Conservation (phyloP, 2,888 invertebrate genomes). For the Polyommatus icarus region DNA sequence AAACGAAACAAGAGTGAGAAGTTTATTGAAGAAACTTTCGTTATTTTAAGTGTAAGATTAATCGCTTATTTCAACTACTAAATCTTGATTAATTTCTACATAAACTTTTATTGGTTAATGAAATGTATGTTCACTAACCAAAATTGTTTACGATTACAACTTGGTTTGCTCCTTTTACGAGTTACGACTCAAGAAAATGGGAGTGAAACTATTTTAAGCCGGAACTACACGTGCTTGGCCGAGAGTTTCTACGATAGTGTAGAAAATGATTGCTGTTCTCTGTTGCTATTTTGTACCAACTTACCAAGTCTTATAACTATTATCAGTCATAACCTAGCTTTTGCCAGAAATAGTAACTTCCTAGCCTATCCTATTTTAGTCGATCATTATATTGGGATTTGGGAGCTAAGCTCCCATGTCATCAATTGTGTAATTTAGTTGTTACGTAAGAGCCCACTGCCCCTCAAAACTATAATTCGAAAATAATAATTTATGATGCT, state of each 20-base stretch:
- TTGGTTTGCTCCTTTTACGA: slow-evolving; percentile 30
- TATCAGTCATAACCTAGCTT: neutral
- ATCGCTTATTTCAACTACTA: neutral
- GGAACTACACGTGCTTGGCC: slow-evolving; percentile 22
- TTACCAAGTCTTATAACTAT: neutral
- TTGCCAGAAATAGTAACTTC: neutral
- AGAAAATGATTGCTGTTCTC: neutral
- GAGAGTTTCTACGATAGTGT: slow-evolving; percentile 16
- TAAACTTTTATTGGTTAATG: neutral
- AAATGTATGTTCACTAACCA: slow-evolving; percentile 26
- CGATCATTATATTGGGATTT: too few relatives aligned
- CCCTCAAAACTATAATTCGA: too few relatives aligned
- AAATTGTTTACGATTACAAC: slow-evolving; percentile 25
- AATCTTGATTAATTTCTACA: neutral
- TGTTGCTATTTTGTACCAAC: neutral
- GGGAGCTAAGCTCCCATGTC: too few relatives aligned
- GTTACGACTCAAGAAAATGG: slow-evolving; percentile 30
- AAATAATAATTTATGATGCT: neutral
- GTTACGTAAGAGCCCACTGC: too few relatives aligned
- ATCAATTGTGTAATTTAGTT: too few relatives aligned
- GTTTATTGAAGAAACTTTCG: neutral
- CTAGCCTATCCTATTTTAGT: neutral
- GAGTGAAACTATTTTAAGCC: slow-evolving; percentile 30
- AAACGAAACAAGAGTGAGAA: too few relatives aligned
- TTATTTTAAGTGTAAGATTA: neutral